Conservation (phyloP, 1,140 invertebrate species). For the Halictus rubicundus region DNA sequence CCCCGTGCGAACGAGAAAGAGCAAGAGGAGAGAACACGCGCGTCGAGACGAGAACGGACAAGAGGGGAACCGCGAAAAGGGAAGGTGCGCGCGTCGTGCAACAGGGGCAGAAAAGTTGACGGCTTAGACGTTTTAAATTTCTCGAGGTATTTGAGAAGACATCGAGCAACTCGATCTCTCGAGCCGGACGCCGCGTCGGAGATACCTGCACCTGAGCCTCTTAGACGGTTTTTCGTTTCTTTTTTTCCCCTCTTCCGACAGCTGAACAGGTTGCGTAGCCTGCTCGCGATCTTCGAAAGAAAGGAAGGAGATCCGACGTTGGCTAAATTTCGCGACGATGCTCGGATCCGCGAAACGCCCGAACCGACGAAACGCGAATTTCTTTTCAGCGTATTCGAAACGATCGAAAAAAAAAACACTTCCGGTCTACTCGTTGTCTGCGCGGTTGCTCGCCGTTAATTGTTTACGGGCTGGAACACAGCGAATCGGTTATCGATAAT, state of each 20-base stretch:
- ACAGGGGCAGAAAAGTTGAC: slow-evolving; percentile 73
- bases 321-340: slow-evolving; percentile 38
- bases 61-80: neutral
- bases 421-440: slow-evolving; percentile 55
- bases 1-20: too few species aligned
- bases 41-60: too few species aligned
- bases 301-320: neutral
- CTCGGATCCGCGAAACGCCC: neutral
- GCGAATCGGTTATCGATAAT: slow-evolving; percentile 61
- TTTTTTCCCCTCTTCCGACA: slow-evolving; percentile 1
- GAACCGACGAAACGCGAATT: neutral
- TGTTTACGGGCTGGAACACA: slow-evolving; percentile 59
- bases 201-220: slow-evolving; percentile 78
- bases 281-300: neutral
- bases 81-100: slow-evolving; percentile 33
- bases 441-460: slow-evolving; percentile 48
- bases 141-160: slow-evolving; percentile 77
- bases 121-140: slow-evolving; percentile 78
- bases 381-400: neutral
- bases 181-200: slow-evolving; percentile 77
- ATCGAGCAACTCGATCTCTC: slow-evolving; percentile 76
- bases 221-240: slow-evolving; percentile 66
- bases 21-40: too few species aligned
- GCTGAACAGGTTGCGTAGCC: slow-evolving; percentile 53
- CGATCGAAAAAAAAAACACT: slow-evolving; percentile 22